A percentile compares a stretch with the other conserved stretches of the same genome.
phyloP scores from a whole-genome alignment of 2,113 vertebrate genomes.

The Uria aalge region DNA sequence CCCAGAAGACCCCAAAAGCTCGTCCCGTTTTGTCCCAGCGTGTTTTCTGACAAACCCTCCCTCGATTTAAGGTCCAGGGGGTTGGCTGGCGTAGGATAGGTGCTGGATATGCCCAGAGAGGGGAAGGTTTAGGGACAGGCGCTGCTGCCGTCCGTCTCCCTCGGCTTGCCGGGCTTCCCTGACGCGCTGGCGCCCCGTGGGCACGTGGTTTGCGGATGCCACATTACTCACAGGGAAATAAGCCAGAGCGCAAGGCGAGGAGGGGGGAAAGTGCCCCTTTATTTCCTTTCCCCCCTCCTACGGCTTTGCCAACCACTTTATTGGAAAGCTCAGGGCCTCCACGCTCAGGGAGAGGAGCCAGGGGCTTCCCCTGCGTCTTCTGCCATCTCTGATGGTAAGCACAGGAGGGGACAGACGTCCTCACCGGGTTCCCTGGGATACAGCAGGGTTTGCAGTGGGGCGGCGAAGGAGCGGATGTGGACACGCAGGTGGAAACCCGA shows the following conservation, averaged over 20 bases:
- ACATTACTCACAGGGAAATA: accelerated
- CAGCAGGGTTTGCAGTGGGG: background rate
- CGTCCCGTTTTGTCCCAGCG: accelerated
- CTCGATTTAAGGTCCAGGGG: background rate
- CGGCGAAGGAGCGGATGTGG: accelerated
- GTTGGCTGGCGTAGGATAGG: no score
- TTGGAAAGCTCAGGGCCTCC: background rate
- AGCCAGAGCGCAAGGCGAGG: no score
- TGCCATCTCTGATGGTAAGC: background rate
- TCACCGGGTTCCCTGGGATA: background rate
- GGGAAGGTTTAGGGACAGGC: background rate
- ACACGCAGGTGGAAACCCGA: background rate
- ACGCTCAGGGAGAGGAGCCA: background rate
- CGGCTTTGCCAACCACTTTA: accelerated
- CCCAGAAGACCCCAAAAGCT: background rate
- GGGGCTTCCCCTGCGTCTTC: background rate
- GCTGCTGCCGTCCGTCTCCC: background rate
- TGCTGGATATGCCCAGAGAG: background rate
- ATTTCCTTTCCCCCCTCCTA: background rate
- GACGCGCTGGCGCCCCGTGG: accelerated
- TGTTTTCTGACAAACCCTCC: background rate
- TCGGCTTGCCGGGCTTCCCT: background rate
- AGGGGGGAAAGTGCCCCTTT: background rate
- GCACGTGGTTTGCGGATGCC: background rate
- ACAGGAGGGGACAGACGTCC: accelerated